Percentiles rank a stretch among this genome's conserved stretches.
Conservation (phyloP, 2,113 vertebrate genomes). For the Phrynosoma blainvillii region DNA sequence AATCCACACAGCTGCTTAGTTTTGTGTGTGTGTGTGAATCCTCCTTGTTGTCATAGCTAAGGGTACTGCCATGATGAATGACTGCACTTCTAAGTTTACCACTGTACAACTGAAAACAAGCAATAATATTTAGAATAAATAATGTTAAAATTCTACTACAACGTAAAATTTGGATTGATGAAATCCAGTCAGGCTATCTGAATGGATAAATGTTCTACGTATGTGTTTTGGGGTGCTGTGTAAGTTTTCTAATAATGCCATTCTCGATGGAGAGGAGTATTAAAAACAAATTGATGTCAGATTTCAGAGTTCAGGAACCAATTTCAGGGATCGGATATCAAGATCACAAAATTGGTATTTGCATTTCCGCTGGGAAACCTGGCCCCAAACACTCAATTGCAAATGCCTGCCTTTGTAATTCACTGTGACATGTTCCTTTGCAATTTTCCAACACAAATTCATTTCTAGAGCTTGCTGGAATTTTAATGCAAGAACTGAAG, state of each 20-base stretch:
- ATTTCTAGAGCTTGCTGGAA: not conserved
- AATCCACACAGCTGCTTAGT: no score
- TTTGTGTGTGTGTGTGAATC: no score
- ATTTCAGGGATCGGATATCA: constrained; percentile 32
- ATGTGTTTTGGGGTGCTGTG: not conserved
- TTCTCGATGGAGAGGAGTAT: not conserved
- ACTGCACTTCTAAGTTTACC: not conserved
- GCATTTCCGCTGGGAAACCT: constrained; percentile 20
- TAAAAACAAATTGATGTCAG: constrained; percentile 9
- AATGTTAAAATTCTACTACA: not conserved
- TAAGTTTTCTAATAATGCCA: not conserved
- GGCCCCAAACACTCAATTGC: constrained; percentile 1
- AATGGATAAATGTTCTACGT: not conserved
- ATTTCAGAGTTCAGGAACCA: constrained; percentile 21
- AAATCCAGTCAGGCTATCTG: not conserved
- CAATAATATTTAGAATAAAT: not conserved
- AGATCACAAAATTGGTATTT: constrained; percentile 13
- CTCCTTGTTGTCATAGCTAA: no score
- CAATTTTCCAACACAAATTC: not conserved
- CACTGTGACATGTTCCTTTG: constrained; percentile 18
- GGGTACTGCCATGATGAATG: not conserved
- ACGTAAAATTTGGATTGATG: not conserved
- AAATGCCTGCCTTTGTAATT: constrained; percentile 13
- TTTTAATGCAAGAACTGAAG: not conserved
- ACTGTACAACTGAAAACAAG: not conserved